These are phyloP conservation scores for Symphodus melops DNA, from an alignment of 2,113 vertebrate species.

Conservation along the genomic window DNA sequence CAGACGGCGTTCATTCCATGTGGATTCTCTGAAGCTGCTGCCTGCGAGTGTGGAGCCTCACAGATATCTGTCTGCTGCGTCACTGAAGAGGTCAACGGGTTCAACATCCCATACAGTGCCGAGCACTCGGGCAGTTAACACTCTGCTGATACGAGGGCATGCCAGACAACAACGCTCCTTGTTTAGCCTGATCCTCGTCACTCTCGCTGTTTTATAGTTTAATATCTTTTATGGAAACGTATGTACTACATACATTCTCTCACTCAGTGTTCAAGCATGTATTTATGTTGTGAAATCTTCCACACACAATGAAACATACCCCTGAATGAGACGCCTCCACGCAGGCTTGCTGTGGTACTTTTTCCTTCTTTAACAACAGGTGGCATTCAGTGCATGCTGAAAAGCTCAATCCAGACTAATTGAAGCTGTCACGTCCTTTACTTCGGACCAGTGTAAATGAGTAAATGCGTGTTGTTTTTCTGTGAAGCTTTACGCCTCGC, in stretches of 20 bases:
- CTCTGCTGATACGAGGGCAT: slow-evolving; percentile 14
- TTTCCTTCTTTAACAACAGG: too few relatives aligned
- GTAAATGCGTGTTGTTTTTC: neutral
- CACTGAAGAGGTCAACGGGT: slow-evolving; percentile 58
- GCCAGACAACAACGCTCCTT: slow-evolving; percentile 28
- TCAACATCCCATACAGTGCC: slow-evolving; percentile 39
- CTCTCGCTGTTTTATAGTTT: too few relatives aligned
- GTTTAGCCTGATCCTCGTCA: slow-evolving; percentile 12
- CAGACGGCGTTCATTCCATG: slow-evolving; percentile 30
- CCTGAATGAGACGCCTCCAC: too few relatives aligned
- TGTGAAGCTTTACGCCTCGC: neutral
- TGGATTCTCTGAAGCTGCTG: slow-evolving; percentile 20
- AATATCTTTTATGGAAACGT: neutral
- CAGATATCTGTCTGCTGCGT: slow-evolving; percentile 43
- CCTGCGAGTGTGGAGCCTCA: neutral
- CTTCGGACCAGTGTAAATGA: neutral
- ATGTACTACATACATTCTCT: neutral
- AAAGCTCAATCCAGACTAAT: too few relatives aligned
- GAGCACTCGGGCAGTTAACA: slow-evolving; percentile 37
- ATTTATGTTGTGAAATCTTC: too few relatives aligned
- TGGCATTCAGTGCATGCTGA: too few relatives aligned
- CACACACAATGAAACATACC: too few relatives aligned
- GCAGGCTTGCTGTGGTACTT: too few relatives aligned
- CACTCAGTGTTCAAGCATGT: too few relatives aligned
- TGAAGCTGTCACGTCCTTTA: neutral